Evolutionary conservation across 2,888 invertebrate species (phyloP), one percentile per base, ranked within the genome.

Genomic region (Mesopsocus fuscifrons): DNA sequence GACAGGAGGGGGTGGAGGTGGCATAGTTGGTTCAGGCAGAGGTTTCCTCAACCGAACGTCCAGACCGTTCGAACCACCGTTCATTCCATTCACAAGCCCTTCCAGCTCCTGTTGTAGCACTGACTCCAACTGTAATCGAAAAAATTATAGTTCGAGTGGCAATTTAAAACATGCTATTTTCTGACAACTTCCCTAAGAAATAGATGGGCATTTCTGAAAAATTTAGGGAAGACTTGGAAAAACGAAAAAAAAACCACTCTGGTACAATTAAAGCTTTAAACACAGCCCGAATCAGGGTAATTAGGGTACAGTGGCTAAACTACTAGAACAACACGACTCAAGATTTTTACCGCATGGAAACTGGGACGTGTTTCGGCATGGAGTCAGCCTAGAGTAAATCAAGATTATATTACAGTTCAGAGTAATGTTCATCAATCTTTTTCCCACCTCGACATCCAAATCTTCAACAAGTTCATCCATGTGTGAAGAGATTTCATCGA

Each of bases 381-480:
- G n/a, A n/a, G n/a, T n/a, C n/a, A n/a, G n/a, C n/a, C n/a, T n/a
- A n/a, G n/a, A n/a, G n/a, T n/a, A n/a, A n/a, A n/a, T n/a, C n/a
- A n/a, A n/a, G n/a, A n/a, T n/a, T n/a, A n/a, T n/a, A n/a, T n/a
- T n/a, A n/a, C n/a, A n/a, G n/a, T n/a, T n/a, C n/a, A n/a, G n/a
- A n/a, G n/a, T n/a, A n/a, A n/a, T n/a, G n/a, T n/a, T n/a, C n/a
- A n/a, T n/a, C n/a, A n/a, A n/a, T n/a, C n/a, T n/a, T n/a, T n/a
- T n/a, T n/a, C 44, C 42, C 51, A 75, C 76, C 68, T 87, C 85
- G 17, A 78, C 77, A 57, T 85, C 80, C 44, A 85, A 60, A 58
- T 85, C 83, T 54, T 78, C 78, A 2, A 82, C 83, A 3, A 87
- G 66, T 51, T 79, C 74, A 56, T 81, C 77, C 82, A 87, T 84